Evolutionary conservation across 2,888 invertebrate species (phyloP), one percentile per base, ranked within the genome.

Genomic region (Mylabris sibirica): DNA sequence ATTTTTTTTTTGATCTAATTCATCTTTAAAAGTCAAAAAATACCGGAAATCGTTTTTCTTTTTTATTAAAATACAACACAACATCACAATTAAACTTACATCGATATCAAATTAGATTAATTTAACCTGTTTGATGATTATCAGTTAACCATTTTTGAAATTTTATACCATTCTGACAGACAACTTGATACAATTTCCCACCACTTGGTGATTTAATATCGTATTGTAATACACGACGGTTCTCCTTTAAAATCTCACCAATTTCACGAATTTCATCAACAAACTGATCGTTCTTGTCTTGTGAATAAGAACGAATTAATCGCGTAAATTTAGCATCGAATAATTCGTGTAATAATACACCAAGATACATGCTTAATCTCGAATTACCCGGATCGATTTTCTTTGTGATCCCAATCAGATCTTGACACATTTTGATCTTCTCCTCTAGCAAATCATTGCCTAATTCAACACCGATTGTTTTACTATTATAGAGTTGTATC

Each of bases 381-480:
- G 90, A 88, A 68, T 90, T 90, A n/a, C 90, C 87, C 0, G 92
- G 92, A 83, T 93, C 92, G 64, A 93, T 81, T 65, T 84, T 87
- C 60, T 85, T 87, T 0, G 91, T 90, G 11, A 90, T 87, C 17
- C 83, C 81, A 66, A 90, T 86, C 5, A 93, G 84, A 65, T 90
- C 89, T 66, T 87, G 86, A 72, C 91, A 91, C 82, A 92, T 88
- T 73, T 88, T 87, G 8, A 89, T 84, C 82, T 94, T 92, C 70
- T 88, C 88, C 8, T 87, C 86, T 61, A 91, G 81, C 64, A 88
- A 85, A 59, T 89, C 87, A 59, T 87, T 89, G 75, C 88, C 87
- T 77, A 87, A 86, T 63, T 90, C 85, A 0, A 89, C 83, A 2
- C 84, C 92, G 0, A 92, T 90, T 78, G 92, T 91, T 63, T 90